Evolutionary conservation across 1,140 invertebrate species (phyloP).

Genomic region (Agrilus planipennis): DNA sequence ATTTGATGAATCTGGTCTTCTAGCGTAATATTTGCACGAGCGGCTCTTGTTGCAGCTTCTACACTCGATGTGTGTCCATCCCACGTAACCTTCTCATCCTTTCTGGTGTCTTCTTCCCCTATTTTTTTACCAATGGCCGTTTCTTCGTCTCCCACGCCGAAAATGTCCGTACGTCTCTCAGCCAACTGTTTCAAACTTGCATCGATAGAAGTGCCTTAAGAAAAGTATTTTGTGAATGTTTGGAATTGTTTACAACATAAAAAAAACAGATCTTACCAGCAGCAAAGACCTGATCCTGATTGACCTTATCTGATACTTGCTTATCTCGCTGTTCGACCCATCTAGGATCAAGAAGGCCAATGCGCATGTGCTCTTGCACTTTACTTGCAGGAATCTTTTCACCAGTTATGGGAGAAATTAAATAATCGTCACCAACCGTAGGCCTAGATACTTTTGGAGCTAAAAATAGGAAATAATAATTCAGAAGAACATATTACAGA

Average conservation of each 20-base stretch:
- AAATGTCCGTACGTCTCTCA: slow-evolving; percentile 98
- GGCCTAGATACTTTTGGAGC: slow-evolving; percentile 45
- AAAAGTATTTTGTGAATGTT: slow-evolving; percentile 1
- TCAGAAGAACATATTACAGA: no score
- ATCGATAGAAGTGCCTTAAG: slow-evolving; percentile 74
- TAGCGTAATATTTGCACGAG: slow-evolving; percentile 88
- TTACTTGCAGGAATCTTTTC: slow-evolving; percentile 95
- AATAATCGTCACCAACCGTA: slow-evolving; percentile 68
- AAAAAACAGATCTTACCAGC: slow-evolving; percentile 38
- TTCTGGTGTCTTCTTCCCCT: slow-evolving; percentile 84
- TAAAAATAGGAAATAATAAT: no score
- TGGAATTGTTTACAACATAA: slow-evolving; percentile 5
- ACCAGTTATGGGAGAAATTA: slow-evolving; percentile 96
- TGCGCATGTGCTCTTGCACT: slow-evolving; percentile 95
- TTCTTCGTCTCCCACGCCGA: slow-evolving; percentile 96
- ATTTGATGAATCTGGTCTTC: slow-evolving; percentile 97
- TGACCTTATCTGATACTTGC: slow-evolving; percentile 67
- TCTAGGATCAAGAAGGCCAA: slow-evolving; percentile 91
- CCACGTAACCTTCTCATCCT: slow-evolving; percentile 90
- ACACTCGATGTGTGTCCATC: slow-evolving; percentile 95
- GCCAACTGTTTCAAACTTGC: slow-evolving; percentile 91
- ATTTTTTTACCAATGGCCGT: slow-evolving; percentile 99
- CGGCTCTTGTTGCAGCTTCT: slow-evolving; percentile 81
- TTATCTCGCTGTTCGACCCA: slow-evolving; percentile 96
- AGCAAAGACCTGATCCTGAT: slow-evolving; percentile 79